Base-by-base conservation (phyloP, 2,797 vertebrate species). In the Tenualosa thibaudeaui region DNA sequence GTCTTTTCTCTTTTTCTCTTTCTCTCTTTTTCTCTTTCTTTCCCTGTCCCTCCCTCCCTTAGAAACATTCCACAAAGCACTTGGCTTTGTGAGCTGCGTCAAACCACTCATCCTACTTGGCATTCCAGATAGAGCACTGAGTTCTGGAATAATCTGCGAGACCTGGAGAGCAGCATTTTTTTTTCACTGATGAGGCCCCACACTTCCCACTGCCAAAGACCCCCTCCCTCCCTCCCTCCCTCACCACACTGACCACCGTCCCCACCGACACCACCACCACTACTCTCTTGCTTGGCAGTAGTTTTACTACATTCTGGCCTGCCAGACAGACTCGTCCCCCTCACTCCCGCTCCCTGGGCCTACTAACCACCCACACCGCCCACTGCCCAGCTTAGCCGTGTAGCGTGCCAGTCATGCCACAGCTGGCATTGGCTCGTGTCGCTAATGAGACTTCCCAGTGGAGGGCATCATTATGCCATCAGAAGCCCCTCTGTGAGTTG, bases 131-230 rank as follows among this genome's bases (percentile, higher is more conserved):
- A 78, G 71, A 78, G 71, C 40, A 5, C 40, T 46, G 71, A 78
- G 71, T 78, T 78, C 71, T 78, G 71, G 71, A 78, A 78, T 78
- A 78, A 46, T 78, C 71, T 43, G 71, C 19, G 17, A 78, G 37
- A 78, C 71, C 71, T 46, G 71, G 71, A 78, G 71, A 78, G 68
- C 6, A 5, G 13, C 15, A 22, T 43, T 17, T 78, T 78, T 75
- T 78, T 78, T 78, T 78, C 71, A 15, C 71, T 6, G 71, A 17
- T 15, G 31, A 40, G 15, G 68, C 12, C 37, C 13, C 68, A 43
- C 71, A 78, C 40, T 78, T 78, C 71, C 71, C 37, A 46, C 26
- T 78, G 71, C 71, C 71, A 78, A 78, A 37, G 71, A 2, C 71
- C 17, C 13, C 40, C 17, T 22, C 26, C 65, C 31, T 19, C 26